phyloP scores from a whole-genome alignment of 2,888 invertebrate genomes.

The Catocala nupta region DNA sequence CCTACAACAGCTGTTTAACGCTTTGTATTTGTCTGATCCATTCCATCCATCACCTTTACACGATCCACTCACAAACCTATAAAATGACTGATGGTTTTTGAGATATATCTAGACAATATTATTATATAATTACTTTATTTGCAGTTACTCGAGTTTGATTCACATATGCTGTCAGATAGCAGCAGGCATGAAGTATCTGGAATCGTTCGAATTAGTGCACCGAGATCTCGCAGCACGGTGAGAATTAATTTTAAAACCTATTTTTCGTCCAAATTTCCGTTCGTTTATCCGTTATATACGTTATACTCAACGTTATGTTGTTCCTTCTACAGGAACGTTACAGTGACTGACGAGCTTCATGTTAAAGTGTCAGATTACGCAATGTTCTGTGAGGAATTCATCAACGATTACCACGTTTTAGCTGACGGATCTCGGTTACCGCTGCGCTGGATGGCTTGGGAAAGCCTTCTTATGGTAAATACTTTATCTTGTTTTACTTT shows the following conservation, averaged over 20 bases:
- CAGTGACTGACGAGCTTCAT: conserved; percentile 93
- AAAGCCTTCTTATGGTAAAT: conserved; percentile 92
- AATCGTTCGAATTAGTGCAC: conserved; percentile 95
- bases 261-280: too few relatives aligned
- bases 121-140: conserved; percentile 51
- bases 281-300: too few relatives aligned
- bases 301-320: conserved; percentile 1
- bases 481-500: neutral
- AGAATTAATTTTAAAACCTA: conserved; percentile 37
- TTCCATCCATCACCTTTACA: too few relatives aligned
- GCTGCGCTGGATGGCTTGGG: conserved; percentile 98
- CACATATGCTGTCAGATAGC: conserved; percentile 96
- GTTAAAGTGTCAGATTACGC: conserved; percentile 95
- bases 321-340: conserved; percentile 92
- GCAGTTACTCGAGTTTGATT: conserved; percentile 93
- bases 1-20: too few relatives aligned
- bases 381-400: conserved; percentile 93
- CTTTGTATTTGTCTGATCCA: too few relatives aligned
- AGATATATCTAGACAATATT: too few relatives aligned
- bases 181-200: conserved; percentile 97
- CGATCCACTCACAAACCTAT: too few relatives aligned
- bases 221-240: conserved; percentile 95
- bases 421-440: conserved; percentile 94
- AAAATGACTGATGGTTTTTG: too few relatives aligned
- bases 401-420: conserved; percentile 94